Conservation (phyloP, 2,113 vertebrate genomes). For the Spea multiplicata region DNA sequence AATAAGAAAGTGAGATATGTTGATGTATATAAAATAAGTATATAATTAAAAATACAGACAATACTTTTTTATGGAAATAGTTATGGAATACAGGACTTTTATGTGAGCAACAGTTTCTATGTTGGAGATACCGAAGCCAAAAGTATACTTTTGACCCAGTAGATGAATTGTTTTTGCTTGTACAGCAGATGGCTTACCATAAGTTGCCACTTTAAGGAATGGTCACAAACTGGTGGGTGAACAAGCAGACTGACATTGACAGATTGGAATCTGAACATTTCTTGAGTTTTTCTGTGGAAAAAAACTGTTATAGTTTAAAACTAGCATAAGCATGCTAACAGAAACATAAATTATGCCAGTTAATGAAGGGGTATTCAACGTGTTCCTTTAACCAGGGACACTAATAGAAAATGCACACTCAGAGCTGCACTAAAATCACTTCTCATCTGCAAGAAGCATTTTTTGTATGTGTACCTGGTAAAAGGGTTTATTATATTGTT, state of each 20-base stretch:
- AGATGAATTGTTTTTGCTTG: neutral
- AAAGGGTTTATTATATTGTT: too few relatives aligned
- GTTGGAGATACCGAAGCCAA: neutral
- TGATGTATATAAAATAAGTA: too few relatives aligned
- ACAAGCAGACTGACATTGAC: slow-evolving; percentile 31
- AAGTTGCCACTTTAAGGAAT: slow-evolving; percentile 5
- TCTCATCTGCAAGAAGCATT: too few relatives aligned
- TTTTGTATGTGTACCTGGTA: too few relatives aligned
- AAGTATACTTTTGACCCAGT: neutral
- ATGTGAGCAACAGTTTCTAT: neutral
- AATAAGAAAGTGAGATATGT: too few relatives aligned
- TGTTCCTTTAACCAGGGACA: too few relatives aligned
- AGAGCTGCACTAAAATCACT: too few relatives aligned
- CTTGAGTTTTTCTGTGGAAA: neutral
- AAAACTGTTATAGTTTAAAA: neutral
- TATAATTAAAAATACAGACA: too few relatives aligned
- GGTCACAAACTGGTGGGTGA: slow-evolving; percentile 11
- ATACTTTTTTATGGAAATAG: too few relatives aligned
- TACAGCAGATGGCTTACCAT: neutral
- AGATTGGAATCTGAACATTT: slow-evolving; percentile 31
- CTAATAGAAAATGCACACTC: too few relatives aligned
- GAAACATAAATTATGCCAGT: neutral
- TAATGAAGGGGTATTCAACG: neutral
- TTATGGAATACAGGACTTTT: too few relatives aligned
- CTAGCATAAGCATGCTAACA: neutral